Base-by-base conservation (phyloP, 2,888 invertebrate genomes). In the Quadriops clusia region DNA sequence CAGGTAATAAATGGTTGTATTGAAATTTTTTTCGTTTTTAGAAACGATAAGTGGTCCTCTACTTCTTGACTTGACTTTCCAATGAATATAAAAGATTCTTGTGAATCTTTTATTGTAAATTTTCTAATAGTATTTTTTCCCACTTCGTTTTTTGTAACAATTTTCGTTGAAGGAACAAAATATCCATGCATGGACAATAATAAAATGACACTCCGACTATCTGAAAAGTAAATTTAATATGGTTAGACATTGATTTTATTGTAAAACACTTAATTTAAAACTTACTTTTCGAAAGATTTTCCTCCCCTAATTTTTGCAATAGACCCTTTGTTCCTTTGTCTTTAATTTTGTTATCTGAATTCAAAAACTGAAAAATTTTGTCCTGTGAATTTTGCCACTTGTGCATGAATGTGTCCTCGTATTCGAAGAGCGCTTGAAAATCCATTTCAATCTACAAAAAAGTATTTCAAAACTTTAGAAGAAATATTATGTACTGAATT, bases 111-210 rank as follows among this genome's bases (percentile, higher is more conserved):
- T 28, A 28, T 28, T 2, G 28, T 18, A 6, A 28, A 28, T 18
- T 28, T 28, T 10, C 18, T 18, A 6, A 11, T 10, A 13, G 17
- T 28, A n/a, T 28, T 28, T 5, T n/a, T 10, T 18, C 28, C 28
- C 5, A 14, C 23, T 11, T 23, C 13, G 13, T 7, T 11, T 14
- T 29, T 29, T 23, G 18, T 29, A 9, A 29, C 23, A 17, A 17
- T 23, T 23, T 15, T 16, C 17, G n/a, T 23, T 9, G 16, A 23
- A 7, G 30, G 16, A 11, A 30, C 23, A 14, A 14, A 23, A 16
- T 30, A 30, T 15, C 30, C 30, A 23, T 30, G 30, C 8, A 30
- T 11, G 11, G 21, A n/a, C 20, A 21, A 22, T 23, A 30, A 30
- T 6, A 30, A 8, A 11, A 17, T 12, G 17, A 23, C 30, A 13